Evolutionary conservation across 2,113 vertebrate genomes (phyloP).

Genomic region (Rissa tridactyla): DNA sequence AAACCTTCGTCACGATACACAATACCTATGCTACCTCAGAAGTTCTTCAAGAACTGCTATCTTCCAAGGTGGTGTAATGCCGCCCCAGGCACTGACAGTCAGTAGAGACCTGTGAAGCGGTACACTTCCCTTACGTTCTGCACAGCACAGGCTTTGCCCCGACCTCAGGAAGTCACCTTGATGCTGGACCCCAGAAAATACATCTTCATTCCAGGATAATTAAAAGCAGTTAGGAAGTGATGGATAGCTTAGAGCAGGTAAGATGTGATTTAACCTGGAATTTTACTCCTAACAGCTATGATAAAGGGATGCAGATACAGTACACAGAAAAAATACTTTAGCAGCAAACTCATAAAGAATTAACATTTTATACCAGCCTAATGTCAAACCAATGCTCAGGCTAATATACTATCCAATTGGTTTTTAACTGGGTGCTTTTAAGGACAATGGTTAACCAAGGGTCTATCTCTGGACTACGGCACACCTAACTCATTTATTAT

Average conservation of each 20-base stretch:
- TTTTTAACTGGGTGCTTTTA: background rate
- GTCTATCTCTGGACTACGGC: background rate
- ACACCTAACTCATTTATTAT: background rate
- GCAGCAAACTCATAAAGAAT: background rate
- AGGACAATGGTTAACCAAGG: background rate
- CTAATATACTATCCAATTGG: background rate
- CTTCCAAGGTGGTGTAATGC: background rate
- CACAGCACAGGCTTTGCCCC: background rate
- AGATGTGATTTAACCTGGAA: background rate
- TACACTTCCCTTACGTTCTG: background rate
- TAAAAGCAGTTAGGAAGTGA: background rate
- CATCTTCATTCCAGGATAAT: background rate
- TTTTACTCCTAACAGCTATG: background rate
- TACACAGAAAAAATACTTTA: background rate
- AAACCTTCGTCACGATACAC: background rate
- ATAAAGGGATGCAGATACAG: background rate
- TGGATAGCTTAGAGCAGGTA: background rate
- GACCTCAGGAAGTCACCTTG: background rate
- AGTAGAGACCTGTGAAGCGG: background rate
- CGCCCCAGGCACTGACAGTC: rapidly evolving
- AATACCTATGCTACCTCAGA: background rate
- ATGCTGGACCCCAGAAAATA: background rate
- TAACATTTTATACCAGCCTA: background rate
- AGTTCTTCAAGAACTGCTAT: background rate
- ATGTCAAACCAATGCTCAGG: background rate